These are phyloP conservation scores for Solenopsis invicta DNA, from an alignment of 1,140 invertebrate species.

Conservation along the genomic window DNA sequence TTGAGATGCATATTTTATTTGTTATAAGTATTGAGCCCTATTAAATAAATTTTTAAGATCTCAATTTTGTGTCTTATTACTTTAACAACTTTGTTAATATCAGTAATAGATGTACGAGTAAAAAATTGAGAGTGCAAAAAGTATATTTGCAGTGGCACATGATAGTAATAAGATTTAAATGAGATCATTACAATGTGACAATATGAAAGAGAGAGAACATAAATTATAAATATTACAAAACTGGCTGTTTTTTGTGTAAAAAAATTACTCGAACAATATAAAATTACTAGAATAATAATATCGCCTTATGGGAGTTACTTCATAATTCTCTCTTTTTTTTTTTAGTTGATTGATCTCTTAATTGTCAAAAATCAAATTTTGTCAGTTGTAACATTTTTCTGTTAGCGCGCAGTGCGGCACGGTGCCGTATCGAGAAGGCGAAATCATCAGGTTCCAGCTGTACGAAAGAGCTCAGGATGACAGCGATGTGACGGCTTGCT, in stretches of 20 bases:
- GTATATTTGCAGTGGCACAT: background rate
- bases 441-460: constrained; percentile 16
- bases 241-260: background rate
- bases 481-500: constrained; percentile 34
- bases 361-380: background rate
- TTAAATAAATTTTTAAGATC: constrained; percentile 17
- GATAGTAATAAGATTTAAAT: background rate
- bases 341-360: background rate
- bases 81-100: background rate
- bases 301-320: background rate
- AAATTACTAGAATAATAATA: background rate
- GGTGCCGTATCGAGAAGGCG: background rate
- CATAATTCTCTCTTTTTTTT: background rate
- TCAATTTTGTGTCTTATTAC: background rate
- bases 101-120: background rate
- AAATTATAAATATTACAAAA: background rate
- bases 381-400: background rate
- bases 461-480: constrained; percentile 12
- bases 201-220: background rate
- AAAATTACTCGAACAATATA: background rate
- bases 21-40: background rate
- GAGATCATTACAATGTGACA: background rate
- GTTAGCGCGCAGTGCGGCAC: background rate
- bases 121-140: background rate
- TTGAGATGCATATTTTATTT: background rate